These are phyloP conservation scores for Diplolepis rosae DNA, from an alignment of 2,888 invertebrate species.

Conservation along the genomic window DNA sequence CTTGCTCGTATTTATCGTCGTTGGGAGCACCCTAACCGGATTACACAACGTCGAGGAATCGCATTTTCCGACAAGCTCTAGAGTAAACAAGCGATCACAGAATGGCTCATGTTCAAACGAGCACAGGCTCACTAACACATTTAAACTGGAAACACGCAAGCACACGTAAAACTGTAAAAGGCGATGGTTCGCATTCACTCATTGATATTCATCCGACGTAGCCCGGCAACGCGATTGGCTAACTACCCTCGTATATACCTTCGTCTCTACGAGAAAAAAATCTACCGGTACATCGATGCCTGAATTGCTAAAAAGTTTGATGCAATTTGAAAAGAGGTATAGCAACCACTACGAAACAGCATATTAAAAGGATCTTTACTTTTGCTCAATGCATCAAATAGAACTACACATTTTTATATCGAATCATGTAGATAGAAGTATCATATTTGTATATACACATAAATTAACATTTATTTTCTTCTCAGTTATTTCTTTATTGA, in stretches of 20 bases:
- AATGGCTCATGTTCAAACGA: slow-evolving; percentile 27
- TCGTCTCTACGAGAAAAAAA: slow-evolving; percentile 25
- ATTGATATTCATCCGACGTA: slow-evolving; percentile 71
- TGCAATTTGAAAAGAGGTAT: slow-evolving; percentile 6
- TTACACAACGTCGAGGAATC: slow-evolving; percentile 50
- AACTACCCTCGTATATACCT: slow-evolving; percentile 64
- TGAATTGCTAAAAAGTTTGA: slow-evolving; percentile 9
- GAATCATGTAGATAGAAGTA: not conserved
- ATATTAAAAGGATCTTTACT: not conserved
- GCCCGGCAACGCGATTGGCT: slow-evolving; percentile 68
- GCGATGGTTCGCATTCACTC: slow-evolving; percentile 63
- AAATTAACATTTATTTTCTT: not conserved
- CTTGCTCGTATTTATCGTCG: not conserved
- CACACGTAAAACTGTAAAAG: slow-evolving; percentile 64
- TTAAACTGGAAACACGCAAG: slow-evolving; percentile 30
- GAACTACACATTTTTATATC: not conserved
- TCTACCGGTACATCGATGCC: slow-evolving; percentile 8
- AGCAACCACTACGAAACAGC: not conserved
- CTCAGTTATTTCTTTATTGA: not conserved
- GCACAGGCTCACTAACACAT: slow-evolving; percentile 22
- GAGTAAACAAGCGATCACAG: slow-evolving; percentile 52
- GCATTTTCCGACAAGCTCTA: slow-evolving; percentile 59
- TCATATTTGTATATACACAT: not conserved
- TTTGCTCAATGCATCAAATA: not conserved
- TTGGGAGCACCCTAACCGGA: slow-evolving; percentile 43